Evolutionary conservation across 2,797 vertebrate species (phyloP).

Genomic region (Lophotriccus pileatus): DNA sequence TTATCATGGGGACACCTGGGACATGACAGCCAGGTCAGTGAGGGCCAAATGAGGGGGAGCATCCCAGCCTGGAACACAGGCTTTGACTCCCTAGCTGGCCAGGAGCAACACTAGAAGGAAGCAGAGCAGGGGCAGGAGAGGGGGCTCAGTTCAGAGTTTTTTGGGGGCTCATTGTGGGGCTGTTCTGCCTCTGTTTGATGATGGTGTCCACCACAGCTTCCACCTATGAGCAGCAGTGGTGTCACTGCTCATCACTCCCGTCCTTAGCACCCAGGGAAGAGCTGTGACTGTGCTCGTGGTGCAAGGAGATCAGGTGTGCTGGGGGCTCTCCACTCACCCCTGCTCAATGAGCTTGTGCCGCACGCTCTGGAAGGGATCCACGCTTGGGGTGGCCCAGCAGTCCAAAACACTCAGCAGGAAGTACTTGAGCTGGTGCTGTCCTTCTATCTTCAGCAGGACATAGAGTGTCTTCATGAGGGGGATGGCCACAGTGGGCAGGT

Average conservation of each 20-base stretch:
- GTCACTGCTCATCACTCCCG: neutral
- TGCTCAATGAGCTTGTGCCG: constrained; percentile 59
- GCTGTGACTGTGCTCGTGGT: rapidly evolving
- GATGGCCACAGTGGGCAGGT: neutral
- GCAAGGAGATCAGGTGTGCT: neutral
- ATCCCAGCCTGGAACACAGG: neutral
- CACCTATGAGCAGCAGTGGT: neutral
- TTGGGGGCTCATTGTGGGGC: neutral
- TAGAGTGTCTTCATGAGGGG: neutral
- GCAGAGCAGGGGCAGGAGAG: neutral
- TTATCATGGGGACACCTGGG: constrained; percentile 57
- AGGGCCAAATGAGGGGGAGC: rapidly evolving
- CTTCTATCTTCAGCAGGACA: constrained; percentile 60
- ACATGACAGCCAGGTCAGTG: neutral
- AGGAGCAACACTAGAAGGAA: neutral
- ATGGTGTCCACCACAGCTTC: neutral
- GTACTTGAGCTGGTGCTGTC: constrained; percentile 47
- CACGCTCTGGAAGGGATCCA: neutral
- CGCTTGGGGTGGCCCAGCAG: constrained; percentile 63
- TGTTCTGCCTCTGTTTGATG: neutral
- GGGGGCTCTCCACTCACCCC: constrained; percentile 20
- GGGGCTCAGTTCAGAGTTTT: neutral
- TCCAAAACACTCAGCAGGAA: constrained; percentile 61
- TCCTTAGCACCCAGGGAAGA: neutral
- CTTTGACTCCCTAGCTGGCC: neutral